Percentiles rank a stretch among this genome's conserved stretches.
phyloP scores from a whole-genome alignment of 2,888 invertebrate genomes.

The Cantharis rustica region DNA sequence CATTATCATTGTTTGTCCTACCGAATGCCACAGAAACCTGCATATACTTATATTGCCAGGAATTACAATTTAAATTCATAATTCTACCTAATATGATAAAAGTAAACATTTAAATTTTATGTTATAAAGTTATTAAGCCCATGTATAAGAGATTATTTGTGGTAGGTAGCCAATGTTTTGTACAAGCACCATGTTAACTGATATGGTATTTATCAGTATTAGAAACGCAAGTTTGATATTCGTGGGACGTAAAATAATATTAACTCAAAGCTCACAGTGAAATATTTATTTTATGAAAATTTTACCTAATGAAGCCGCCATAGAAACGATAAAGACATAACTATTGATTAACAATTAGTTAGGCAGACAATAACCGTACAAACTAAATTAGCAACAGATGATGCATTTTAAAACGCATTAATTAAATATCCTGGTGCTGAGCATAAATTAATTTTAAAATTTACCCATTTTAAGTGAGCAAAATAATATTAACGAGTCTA shows the following conservation, averaged over 20 bases:
- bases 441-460: background rate
- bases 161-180: background rate
- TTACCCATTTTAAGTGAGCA: background rate
- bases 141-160: background rate
- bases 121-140: background rate
- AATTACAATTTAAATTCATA: conserved; percentile 25
- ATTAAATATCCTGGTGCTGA: background rate
- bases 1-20: conserved; percentile 55
- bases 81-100: conserved; percentile 5
- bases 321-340: background rate
- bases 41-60: conserved; percentile 38
- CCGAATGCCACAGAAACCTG: conserved; percentile 49
- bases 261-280: too few relatives aligned
- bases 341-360: background rate
- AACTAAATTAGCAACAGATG: background rate
- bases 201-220: background rate
- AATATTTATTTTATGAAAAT: background rate
- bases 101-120: background rate
- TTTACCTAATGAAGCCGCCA: background rate
- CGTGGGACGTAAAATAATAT: background rate
- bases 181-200: background rate
- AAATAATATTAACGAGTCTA: background rate
- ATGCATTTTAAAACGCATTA: background rate
- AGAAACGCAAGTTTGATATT: background rate
- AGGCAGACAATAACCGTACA: background rate